Evolutionary conservation across 2,888 invertebrate species (phyloP).

Genomic region (Macrostomum cliftonense): DNA sequence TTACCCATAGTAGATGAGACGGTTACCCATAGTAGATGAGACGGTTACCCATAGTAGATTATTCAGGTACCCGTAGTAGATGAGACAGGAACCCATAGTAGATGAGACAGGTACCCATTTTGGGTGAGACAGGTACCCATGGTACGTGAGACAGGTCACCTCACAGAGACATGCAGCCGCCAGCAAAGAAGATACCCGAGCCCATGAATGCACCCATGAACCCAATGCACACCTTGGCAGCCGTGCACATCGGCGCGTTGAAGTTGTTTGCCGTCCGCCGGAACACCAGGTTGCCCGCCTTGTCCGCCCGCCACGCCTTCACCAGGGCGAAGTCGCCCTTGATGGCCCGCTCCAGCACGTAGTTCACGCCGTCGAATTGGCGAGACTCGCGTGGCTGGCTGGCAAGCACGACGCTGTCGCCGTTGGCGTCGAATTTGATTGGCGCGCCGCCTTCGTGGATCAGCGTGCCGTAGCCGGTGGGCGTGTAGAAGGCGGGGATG

Average conservation of each 20-base stretch:
- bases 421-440: constrained; percentile 61
- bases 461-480: constrained; percentile 81
- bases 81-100: too few relatives aligned
- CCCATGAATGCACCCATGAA: too few relatives aligned
- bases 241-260: constrained; percentile 82
- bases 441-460: constrained; percentile 88
- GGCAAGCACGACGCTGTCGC: constrained; percentile 52
- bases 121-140: too few relatives aligned
- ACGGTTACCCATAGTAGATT: too few relatives aligned
- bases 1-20: too few relatives aligned
- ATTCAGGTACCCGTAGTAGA: too few relatives aligned
- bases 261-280: constrained; percentile 81
- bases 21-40: too few relatives aligned
- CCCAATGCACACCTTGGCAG: too few relatives aligned
- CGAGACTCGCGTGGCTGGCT: constrained; percentile 50
- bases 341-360: constrained; percentile 84
- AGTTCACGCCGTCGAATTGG: constrained; percentile 62
- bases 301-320: constrained; percentile 92
- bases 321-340: constrained; percentile 84
- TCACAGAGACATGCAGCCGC: too few relatives aligned
- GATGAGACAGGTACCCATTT: too few relatives aligned
- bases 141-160: too few relatives aligned
- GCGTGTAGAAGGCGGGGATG: constrained; percentile 90
- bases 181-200: too few relatives aligned
- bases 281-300: constrained; percentile 67